These are phyloP conservation scores for Pangasius mekongensis DNA, from an alignment of 2,797 vertebrate genomes.

Conservation along the genomic window DNA sequence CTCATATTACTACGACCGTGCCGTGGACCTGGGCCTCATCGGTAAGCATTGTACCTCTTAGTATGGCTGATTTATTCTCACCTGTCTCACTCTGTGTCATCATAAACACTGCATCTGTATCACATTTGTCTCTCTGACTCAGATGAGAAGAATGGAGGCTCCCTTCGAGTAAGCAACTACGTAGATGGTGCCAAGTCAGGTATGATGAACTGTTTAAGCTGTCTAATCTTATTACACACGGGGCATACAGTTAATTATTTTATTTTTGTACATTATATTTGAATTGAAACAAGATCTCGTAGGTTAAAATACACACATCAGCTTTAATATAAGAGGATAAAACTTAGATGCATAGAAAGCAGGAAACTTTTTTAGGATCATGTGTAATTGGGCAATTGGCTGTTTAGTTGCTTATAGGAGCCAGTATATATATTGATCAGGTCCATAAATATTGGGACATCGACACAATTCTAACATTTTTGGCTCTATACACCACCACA, in stretches of 20 bases:
- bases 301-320: background rate
- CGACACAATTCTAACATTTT: too few relatives aligned
- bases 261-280: background rate
- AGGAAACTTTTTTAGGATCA: background rate
- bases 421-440: too few relatives aligned
- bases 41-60: constrained; percentile 69
- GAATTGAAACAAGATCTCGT: background rate
- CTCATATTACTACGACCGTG: constrained; percentile 91
- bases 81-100: background rate
- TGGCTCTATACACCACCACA: too few relatives aligned
- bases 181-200: constrained; percentile 80
- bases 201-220: constrained; percentile 59
- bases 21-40: constrained; percentile 81
- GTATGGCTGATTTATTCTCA: background rate
- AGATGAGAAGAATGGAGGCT: constrained; percentile 83
- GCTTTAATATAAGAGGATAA: background rate
- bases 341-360: background rate
- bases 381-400: background rate
- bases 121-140: constrained; percentile 28
- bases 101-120: background rate
- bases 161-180: constrained; percentile 79
- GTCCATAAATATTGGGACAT: too few relatives aligned
- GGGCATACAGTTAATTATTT: background rate
- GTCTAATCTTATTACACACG: background rate
- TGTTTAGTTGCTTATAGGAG: background rate